Percentiles rank a stretch among this genome's conserved stretches.
phyloP scores from a whole-genome alignment of 2,797 vertebrate genomes.

The Gambusia yucatana region DNA sequence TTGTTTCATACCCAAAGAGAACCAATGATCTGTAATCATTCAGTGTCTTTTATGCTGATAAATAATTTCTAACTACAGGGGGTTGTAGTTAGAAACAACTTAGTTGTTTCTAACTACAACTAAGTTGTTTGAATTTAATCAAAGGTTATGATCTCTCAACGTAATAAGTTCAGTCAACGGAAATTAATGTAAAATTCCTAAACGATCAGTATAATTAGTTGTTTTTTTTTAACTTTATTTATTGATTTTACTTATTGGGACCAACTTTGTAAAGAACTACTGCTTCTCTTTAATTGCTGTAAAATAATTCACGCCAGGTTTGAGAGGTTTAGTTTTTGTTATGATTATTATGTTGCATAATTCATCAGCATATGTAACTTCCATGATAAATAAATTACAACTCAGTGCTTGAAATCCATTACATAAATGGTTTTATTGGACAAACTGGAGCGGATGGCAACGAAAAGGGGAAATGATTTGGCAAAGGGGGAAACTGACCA shows the following conservation, averaged over 20 bases:
- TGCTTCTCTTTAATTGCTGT: background rate
- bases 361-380: background rate
- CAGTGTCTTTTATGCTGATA: background rate
- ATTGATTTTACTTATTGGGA: background rate
- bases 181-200: background rate
- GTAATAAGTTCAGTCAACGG: background rate
- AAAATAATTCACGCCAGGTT: background rate
- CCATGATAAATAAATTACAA: background rate
- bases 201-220: background rate
- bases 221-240: background rate
- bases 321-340: background rate
- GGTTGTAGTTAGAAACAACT: too few relatives aligned
- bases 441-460: background rate
- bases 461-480: background rate
- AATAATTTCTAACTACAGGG: background rate
- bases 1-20: background rate
- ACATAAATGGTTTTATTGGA: background rate
- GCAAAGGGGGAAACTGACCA: background rate
- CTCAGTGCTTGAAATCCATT: background rate
- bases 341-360: background rate
- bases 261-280: background rate
- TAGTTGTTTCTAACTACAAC: too few relatives aligned
- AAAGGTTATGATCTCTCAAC: background rate
- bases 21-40: background rate
- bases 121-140: background rate